Percentiles rank a stretch among this genome's conserved stretches.
These are phyloP conservation scores for Tuberolachnus salignus DNA, from an alignment of 2,888 invertebrate genomes.

Conservation along the genomic window DNA sequence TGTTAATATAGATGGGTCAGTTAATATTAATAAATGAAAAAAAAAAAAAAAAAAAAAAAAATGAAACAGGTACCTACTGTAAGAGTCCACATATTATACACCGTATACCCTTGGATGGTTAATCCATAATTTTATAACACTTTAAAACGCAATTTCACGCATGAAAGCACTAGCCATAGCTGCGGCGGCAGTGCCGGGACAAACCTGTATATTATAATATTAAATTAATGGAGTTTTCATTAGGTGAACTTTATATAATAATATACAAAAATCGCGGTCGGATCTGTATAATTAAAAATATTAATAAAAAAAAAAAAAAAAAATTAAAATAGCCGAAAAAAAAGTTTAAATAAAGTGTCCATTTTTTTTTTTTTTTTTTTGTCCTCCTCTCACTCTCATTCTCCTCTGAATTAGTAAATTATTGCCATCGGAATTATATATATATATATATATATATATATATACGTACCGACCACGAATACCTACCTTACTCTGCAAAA, in stretches of 20 bases:
- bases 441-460: background rate
- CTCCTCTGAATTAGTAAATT: constrained; percentile 18
- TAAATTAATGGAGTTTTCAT: constrained; percentile 54
- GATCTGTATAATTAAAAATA: constrained; percentile 40
- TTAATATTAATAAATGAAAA: constrained; percentile 46
- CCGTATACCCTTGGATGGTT: constrained; percentile 17
- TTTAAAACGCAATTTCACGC: constrained; percentile 55
- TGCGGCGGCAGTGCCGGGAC: background rate
- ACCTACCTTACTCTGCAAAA: background rate
- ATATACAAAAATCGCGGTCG: background rate
- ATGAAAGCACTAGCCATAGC: background rate
- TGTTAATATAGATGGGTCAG: constrained; percentile 31
- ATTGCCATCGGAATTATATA: background rate
- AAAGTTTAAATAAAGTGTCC: constrained; percentile 2
- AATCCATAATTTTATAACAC: constrained; percentile 53
- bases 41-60: no score
- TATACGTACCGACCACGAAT: background rate
- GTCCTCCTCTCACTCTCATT: no score
- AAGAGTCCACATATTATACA: constrained; percentile 4
- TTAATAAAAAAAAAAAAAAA: constrained; percentile 18
- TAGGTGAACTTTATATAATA: constrained; percentile 13
- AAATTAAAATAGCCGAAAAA: background rate
- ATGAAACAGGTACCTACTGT: constrained; percentile 12
- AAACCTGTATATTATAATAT: constrained; percentile 5
- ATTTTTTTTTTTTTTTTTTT: background rate